A percentile compares a stretch with the other conserved stretches of the same genome.
phyloP scores from a whole-genome alignment of 2,113 vertebrate genomes.

The Mugil cephalus region DNA sequence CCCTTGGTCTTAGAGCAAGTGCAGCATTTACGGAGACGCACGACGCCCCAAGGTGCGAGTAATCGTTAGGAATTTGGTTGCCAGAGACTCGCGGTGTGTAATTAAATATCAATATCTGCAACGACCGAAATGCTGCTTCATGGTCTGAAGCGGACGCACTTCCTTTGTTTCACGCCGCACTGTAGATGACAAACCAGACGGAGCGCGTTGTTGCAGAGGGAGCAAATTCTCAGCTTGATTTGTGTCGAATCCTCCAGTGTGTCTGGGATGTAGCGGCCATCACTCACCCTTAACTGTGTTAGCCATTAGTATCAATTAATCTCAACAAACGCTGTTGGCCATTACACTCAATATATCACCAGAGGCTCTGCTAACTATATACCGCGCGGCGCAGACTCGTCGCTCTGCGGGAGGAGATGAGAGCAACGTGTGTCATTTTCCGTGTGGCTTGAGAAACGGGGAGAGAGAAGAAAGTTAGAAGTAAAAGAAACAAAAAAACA shows the following conservation, averaged over 20 bases:
- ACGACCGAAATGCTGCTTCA: conserved; percentile 21
- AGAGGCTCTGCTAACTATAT: conserved; percentile 61
- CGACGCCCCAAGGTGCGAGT: not conserved
- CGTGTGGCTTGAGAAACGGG: conserved; percentile 66
- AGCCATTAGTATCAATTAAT: conserved; percentile 82
- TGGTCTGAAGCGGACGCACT: not conserved
- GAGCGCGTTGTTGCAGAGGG: conserved; percentile 44
- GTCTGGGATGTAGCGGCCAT: conserved; percentile 67
- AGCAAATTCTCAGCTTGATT: conserved; percentile 66
- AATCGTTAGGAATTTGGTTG: not conserved
- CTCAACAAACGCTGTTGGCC: conserved; percentile 70
- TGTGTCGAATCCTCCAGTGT: conserved; percentile 62
- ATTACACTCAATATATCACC: conserved; percentile 73
- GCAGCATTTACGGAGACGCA: too few relatives aligned
- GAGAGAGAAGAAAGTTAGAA: conserved; percentile 43
- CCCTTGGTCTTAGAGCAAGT: too few relatives aligned
- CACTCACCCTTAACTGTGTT: conserved; percentile 74
- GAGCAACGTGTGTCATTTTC: conserved; percentile 62
- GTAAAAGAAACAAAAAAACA: conserved; percentile 9
- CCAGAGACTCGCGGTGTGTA: conserved; percentile 9
- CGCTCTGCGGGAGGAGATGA: conserved; percentile 56
- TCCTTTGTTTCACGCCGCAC: conserved; percentile 26
- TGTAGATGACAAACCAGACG: conserved; percentile 49
- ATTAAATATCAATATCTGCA: not conserved
- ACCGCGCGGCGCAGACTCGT: conserved; percentile 33